Base-by-base conservation (phyloP, 2,888 invertebrate species). In the Syrphus vitripennis region DNA sequence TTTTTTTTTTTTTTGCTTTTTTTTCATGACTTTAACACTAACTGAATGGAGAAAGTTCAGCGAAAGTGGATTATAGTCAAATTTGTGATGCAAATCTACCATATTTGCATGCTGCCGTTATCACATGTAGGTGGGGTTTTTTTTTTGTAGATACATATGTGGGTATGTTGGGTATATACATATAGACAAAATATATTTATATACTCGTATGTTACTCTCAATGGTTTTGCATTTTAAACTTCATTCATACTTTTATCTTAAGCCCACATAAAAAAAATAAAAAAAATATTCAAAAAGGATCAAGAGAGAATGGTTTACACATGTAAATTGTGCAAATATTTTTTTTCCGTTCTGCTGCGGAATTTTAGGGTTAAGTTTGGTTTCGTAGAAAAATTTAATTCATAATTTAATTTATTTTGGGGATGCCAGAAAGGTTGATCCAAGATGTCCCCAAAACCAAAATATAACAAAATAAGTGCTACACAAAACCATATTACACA, bases 51-150 rank as follows among this genome's bases (percentile, higher is more conserved):
- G 74, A 80, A 83, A 83, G 70, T 83, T 83, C 75, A 67, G 65
- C 80, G 70, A 82, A 83, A 83, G 83, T 83, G 80, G 83, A 83
- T 83, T 83, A 80, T 70, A 83, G 79, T 70, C 80, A 37, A 83
- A 83, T 83, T 83, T 83, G 83, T n/a, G 75, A 83, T 83, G 83
- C 83, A 83, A 80, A 83, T 83, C 75, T 63, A 70, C n/a, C 79
- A 50, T 69, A 69, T 79, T 83, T 83, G 74, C 83, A 83, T 83
- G 42, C 40, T 57, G 24, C 50, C 24, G 6, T 34, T 10, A 10
- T 3, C 34, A 1, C 6, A 26, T 50, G 7, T 12, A 6, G 9
- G 1, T 50, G 14, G 9, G 34, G 9, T 34, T 34, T 1, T 0
- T 34, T 9, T 34, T 9, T 3, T 3, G 19, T 48, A 12, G 12